Conservation (phyloP, 2,113 vertebrate species). For the Scopus umbretta region DNA sequence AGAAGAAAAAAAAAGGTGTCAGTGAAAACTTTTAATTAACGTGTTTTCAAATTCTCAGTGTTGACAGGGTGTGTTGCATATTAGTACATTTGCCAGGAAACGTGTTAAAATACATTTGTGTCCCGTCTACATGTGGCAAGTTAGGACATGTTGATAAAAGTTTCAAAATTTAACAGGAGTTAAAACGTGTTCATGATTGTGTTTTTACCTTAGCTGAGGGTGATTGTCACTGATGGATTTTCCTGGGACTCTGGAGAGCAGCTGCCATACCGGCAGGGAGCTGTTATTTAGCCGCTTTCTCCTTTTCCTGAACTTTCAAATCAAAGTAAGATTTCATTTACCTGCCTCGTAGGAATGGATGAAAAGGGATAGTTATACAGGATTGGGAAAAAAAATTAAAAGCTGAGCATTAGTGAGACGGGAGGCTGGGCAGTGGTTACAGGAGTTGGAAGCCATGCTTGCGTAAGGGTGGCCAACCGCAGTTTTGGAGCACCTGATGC, state of each 20-base stretch:
- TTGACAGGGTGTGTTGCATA: constrained; percentile 35
- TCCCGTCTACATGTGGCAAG: background rate
- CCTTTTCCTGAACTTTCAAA: background rate
- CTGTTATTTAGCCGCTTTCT: background rate
- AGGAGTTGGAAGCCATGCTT: background rate
- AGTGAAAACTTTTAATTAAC: constrained; percentile 50
- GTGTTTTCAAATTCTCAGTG: constrained; percentile 9
- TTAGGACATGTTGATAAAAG: background rate
- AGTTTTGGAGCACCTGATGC: background rate
- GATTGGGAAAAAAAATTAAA: background rate
- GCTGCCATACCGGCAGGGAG: background rate
- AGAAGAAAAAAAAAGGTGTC: background rate
- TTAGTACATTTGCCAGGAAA: constrained; percentile 36
- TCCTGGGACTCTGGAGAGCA: background rate
- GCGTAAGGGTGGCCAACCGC: too few species aligned
- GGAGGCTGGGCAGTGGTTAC: background rate
- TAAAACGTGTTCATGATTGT: background rate
- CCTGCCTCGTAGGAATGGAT: background rate
- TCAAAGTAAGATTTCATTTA: background rate
- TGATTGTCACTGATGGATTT: background rate
- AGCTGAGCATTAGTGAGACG: background rate
- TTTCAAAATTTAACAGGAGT: background rate
- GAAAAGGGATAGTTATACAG: background rate
- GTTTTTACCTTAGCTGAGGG: background rate
- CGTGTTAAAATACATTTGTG: constrained; percentile 32